Base-by-base conservation (phyloP, 2,888 invertebrate species). In the Sinelater perroti region DNA sequence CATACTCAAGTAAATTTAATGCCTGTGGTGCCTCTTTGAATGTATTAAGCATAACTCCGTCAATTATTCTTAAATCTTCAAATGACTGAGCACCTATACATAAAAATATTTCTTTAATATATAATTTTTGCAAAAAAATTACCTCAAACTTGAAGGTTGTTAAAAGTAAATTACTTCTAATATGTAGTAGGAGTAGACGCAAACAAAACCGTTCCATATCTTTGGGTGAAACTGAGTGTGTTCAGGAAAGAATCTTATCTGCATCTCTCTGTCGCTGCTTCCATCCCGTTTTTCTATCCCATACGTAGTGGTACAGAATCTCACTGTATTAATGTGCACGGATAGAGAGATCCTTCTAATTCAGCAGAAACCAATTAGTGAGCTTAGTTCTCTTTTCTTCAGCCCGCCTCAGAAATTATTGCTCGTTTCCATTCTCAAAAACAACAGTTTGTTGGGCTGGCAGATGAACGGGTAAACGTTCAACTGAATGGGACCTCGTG, bases 401-500 rank as follows among this genome's bases (percentile, higher is more conserved):
- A 11, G 40, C 28, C 24, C 56, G 42, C 30, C 35, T 11, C 10
- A 64, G 10, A 11, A 56, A 51, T 28, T 56, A 38, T 13, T 14
- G 16, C 14, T 31, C 61, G 21, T 61, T 47, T 6, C 59, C 56
- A 20, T 57, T 53, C 2, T 56, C 56, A 21, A 63, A 61, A 8
- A 51, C 21, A 4, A 62, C 26, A 0, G n/a, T 13, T 33, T 66
- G 60, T 24, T 60, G 40, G 36, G 62, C 50, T 2, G 72, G 72
- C 13, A 76, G 61, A 66, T 78, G 74, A 10, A 78, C 69, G 4
- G 72, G 67, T 10, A 78, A 54, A 24, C 70, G 33, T 4, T 61
- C 54, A 6, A 77, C 63, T 0, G 69, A 31, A 62, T 78, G 75
- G 1, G 70, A 69, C 24, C 69, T 58, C 31, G 58, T 63, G 42